Evolutionary conservation across 1,140 invertebrate species (phyloP), one percentile per base, ranked within the genome.

Genomic region (Chymomyza costata): DNA sequence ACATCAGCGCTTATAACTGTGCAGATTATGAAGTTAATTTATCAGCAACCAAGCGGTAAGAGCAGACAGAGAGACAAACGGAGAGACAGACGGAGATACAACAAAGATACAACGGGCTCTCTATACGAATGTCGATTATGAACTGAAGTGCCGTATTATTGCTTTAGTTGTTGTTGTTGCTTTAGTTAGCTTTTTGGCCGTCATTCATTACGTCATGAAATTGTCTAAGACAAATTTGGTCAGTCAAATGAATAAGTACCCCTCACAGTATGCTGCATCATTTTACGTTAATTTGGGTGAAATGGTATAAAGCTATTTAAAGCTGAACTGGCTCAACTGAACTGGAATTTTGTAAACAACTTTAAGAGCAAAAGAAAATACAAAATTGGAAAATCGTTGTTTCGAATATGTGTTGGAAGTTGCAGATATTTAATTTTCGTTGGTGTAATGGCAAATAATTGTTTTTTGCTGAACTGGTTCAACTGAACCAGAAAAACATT

Each of bases 1-100:
- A 73, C 73, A 80, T 80, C 73, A 80, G 74, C 74, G 73, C 64
- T 80, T 80, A 80, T 80, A 80, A 73, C 73, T 73, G 74, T 65
- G 73, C 67, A 78, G 73, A 80, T 80, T 80, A 80, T 80, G 73
- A 80, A 80, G 73, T 80, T 80, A 80, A 80, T 80, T 80, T 80
- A 80, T 80, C 73, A 80, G 73, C 73, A 80, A 45, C 67, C 34
- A 69, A 64, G 71, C 67, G 67, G 73, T n/a, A 78, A 81, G 73
- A 81, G 59, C 73, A 80, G 63, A 54, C 67, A 68, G 38, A 48
- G 44, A 55, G 46, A 50, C 53, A 54, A 32, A 25, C 44, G n/a
- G n/a, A n/a, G n/a, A n/a, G n/a, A 52, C 44, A 39, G 49, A 41
- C 41, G 14, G 21, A 50, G 49, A 43, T 11, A 34, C 31, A 34